Evolutionary conservation across 1,140 invertebrate genomes (phyloP).

Genomic region (Rhyzopertha dominica): DNA sequence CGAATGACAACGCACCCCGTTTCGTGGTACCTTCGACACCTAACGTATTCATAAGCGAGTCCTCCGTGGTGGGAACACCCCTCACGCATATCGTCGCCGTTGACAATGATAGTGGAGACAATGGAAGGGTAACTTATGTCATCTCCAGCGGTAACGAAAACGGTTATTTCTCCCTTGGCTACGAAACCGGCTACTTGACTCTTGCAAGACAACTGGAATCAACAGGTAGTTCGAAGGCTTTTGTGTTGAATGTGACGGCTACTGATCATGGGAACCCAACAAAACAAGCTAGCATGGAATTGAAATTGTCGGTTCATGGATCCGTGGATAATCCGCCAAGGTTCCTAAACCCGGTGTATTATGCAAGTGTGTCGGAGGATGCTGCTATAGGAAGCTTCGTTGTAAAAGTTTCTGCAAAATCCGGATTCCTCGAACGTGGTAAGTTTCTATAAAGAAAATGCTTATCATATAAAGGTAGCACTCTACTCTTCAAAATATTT

Average conservation of each 20-base stretch:
- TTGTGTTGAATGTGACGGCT: constrained; percentile 51
- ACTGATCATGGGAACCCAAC: constrained; percentile 74
- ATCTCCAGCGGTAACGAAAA: constrained; percentile 79
- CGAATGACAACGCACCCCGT: constrained; percentile 80
- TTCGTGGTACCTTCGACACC: constrained; percentile 63
- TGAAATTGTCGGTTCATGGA: constrained; percentile 65
- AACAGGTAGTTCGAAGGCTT: constrained; percentile 19
- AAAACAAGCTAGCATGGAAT: constrained; percentile 56
- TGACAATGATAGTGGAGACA: constrained; percentile 79
- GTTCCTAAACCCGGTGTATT: constrained; percentile 71
- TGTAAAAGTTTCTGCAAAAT: constrained; percentile 68
- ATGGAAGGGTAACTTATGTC: constrained; percentile 80
- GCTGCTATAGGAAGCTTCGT: constrained; percentile 70
- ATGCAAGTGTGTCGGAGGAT: constrained; percentile 75
- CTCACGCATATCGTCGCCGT: constrained; percentile 76
- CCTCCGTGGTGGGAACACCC: constrained; percentile 53
- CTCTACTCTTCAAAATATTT: no score
- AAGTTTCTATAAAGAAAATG: no score
- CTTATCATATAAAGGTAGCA: no score
- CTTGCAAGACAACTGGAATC: constrained; percentile 61
- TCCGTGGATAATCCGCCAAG: constrained; percentile 73
- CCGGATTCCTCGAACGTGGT: constrained; percentile 54
- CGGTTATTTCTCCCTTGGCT: constrained; percentile 71
- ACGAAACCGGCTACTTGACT: constrained; percentile 69
- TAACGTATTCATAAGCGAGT: constrained; percentile 49